Evolutionary conservation across 1,140 invertebrate species (phyloP).

Genomic region (Solenopsis fugax): DNA sequence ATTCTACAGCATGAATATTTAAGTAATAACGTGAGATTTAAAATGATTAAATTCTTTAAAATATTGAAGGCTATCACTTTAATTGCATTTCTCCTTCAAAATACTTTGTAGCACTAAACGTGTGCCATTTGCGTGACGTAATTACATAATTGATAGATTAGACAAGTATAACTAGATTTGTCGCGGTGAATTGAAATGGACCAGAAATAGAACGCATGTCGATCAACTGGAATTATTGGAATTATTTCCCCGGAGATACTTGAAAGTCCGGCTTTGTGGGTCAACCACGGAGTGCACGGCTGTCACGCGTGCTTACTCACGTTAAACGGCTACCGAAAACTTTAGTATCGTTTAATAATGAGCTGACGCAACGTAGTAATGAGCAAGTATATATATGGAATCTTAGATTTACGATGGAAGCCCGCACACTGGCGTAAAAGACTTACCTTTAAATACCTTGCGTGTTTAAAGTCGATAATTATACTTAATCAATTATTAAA

Average conservation of each 20-base stretch:
- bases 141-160: neutral
- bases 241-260: constrained; percentile 54
- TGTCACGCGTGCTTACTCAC: constrained; percentile 36
- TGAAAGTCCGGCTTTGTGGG: constrained; percentile 41
- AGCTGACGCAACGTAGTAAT: constrained; percentile 30
- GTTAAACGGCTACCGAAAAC: constrained; percentile 54
- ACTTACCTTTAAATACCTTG: neutral
- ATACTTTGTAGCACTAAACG: no score
- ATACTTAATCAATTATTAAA: neutral
- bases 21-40: neutral
- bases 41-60: neutral
- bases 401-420: constrained; percentile 7
- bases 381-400: neutral
- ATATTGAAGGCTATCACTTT: neutral
- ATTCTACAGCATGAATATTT: constrained; percentile 8
- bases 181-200: constrained; percentile 16
- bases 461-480: neutral
- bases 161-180: neutral
- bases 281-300: constrained; percentile 18
- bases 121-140: neutral
- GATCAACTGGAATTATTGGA: constrained; percentile 50
- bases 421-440: neutral
- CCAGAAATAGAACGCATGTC: constrained; percentile 21
- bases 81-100: neutral
- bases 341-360: constrained; percentile 41